phyloP scores from a whole-genome alignment of 2,113 vertebrate genomes.

The Oncorhynchus keta region DNA sequence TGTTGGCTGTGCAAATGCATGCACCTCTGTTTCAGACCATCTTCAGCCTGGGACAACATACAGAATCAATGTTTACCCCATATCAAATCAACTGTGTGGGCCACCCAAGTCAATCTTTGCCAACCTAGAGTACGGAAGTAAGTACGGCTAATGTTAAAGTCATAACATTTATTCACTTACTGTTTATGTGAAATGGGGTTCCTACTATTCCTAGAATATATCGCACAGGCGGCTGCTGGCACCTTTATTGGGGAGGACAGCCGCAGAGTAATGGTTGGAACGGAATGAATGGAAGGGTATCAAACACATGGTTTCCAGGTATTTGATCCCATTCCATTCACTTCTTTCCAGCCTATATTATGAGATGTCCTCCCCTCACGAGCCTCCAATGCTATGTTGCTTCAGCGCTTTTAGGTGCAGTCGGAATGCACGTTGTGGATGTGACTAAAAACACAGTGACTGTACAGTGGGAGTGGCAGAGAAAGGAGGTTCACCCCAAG shows the following conservation, averaged over 20 bases:
- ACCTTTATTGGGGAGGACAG: no score
- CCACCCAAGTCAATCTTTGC: conserved; percentile 42
- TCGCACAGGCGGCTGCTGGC: no score
- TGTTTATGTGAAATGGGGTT: no score
- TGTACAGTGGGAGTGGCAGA: conserved; percentile 49
- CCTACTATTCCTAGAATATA: no score
- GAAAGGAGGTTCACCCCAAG: conserved; percentile 13
- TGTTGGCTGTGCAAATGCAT: no score
- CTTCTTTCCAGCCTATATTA: no score
- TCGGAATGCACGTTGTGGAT: conserved; percentile 12
- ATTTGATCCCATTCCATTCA: no score
- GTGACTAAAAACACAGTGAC: conserved; percentile 41
- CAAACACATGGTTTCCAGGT: no score
- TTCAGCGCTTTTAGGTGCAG: conserved; percentile 50
- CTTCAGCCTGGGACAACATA: conserved; percentile 35
- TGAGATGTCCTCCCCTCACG: no score
- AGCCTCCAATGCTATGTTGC: neutral
- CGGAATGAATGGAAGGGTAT: no score
- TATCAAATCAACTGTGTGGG: conserved; percentile 45
- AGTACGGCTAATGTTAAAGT: neutral
- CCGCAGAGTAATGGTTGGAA: no score
- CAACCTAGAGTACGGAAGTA: conserved; percentile 59
- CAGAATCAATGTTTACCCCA: conserved; percentile 53
- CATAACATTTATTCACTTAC: no score
- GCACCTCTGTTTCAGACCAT: conserved; percentile 30